A percentile compares a stretch with the other conserved stretches of the same genome.
phyloP scores from a whole-genome alignment of 2,797 vertebrate species.

The Oceanodroma leucorhoa region DNA sequence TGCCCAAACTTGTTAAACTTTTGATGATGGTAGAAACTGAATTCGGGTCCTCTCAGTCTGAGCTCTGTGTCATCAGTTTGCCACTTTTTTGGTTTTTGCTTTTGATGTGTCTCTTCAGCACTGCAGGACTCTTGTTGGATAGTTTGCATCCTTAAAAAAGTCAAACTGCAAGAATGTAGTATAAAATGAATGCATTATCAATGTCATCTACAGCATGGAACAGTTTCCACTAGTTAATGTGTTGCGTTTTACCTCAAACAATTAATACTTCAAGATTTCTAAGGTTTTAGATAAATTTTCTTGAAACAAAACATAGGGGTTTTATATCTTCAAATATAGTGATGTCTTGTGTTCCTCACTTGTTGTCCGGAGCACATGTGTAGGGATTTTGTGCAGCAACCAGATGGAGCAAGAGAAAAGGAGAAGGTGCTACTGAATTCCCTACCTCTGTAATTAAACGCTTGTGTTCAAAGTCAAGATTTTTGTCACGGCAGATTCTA shows the following conservation, averaged over 20 bases:
- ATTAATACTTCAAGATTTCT: neutral
- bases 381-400: neutral
- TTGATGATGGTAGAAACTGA: neutral
- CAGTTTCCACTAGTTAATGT: neutral
- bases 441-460: neutral
- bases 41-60: neutral
- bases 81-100: neutral
- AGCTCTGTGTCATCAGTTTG: neutral
- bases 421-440: neutral
- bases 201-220: neutral
- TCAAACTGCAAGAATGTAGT: neutral
- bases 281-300: neutral
- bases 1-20: neutral
- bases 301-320: neutral
- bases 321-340: neutral
- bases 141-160: neutral
- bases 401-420: neutral
- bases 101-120: neutral
- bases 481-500: neutral
- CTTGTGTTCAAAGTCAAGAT: neutral
- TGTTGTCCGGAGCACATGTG: fast-evolving
- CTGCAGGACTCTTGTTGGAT: neutral
- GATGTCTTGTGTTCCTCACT: neutral
- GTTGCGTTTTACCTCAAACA: neutral
- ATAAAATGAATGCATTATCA: neutral